These are phyloP conservation scores for Amorpha juglandis DNA, from an alignment of 2,888 invertebrate genomes.

Conservation along the genomic window DNA sequence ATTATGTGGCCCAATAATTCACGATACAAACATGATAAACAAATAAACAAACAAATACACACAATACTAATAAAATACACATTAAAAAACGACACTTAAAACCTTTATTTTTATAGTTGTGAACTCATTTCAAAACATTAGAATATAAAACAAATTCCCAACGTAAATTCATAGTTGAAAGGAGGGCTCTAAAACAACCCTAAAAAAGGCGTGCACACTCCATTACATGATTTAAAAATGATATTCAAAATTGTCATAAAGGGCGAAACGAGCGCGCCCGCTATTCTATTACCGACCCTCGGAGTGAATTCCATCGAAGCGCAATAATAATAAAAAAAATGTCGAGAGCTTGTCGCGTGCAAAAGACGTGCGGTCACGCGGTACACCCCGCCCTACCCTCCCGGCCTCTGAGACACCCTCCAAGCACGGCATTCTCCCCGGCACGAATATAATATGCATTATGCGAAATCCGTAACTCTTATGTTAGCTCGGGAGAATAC, in stretches of 20 bases:
- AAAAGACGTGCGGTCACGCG: conserved; percentile 82
- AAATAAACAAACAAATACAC: too few relatives aligned
- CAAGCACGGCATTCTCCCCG: conserved; percentile 56
- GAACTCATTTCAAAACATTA: neutral
- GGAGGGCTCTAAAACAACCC: conserved; percentile 63
- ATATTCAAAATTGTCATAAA: conserved; percentile 77
- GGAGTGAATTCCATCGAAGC: conserved; percentile 81
- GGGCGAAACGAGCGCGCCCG: conserved; percentile 67
- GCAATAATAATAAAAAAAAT: conserved; percentile 85
- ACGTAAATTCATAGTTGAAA: conserved; percentile 21
- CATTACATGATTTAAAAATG: conserved; percentile 82
- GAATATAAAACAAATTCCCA: conserved; percentile 9
- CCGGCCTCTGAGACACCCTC: conserved; percentile 42
- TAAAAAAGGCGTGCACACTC: conserved; percentile 73
- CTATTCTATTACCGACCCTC: conserved; percentile 61
- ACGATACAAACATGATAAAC: neutral
- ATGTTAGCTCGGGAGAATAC: conserved; percentile 74
- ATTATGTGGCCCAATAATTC: conserved; percentile 18
- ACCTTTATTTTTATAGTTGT: neutral
- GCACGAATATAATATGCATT: conserved; percentile 82
- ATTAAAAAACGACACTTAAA: neutral
- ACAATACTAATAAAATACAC: neutral
- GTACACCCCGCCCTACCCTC: conserved; percentile 46
- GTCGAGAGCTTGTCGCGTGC: conserved; percentile 83
- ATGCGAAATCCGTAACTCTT: conserved; percentile 84